Conservation (phyloP, 2,797 vertebrate species). For the Lagocephalus sceleratus region DNA sequence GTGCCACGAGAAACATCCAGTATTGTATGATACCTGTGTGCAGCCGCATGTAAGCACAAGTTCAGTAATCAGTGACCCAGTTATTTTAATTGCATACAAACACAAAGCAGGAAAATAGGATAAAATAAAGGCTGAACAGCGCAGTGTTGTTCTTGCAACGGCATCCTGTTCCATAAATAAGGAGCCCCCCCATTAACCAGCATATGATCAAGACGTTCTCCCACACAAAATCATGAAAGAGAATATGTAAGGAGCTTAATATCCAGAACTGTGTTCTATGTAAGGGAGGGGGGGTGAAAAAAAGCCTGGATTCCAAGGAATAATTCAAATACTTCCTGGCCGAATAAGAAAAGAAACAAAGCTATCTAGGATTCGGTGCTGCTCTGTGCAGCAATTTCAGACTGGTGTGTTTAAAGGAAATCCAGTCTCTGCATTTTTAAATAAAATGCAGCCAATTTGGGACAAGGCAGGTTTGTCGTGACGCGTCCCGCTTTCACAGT, state of each 20-base stretch:
- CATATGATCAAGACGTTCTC: conserved; percentile 74
- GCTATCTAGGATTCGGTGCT: conserved; percentile 37
- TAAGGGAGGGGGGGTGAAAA: conserved; percentile 25
- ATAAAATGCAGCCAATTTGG: conserved; percentile 8
- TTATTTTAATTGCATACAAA: conserved; percentile 82
- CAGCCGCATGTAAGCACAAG: conserved; percentile 55
- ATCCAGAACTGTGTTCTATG: conserved; percentile 49
- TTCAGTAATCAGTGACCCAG: conserved; percentile 77
- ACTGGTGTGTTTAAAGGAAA: conserved; percentile 16
- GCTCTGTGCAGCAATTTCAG: conserved; percentile 16
- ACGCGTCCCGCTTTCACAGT: conserved; percentile 2
- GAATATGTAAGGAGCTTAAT: conserved; percentile 70
- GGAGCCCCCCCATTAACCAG: conserved; percentile 63
- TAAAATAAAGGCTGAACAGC: conserved; percentile 69
- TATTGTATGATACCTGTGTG: conserved; percentile 53
- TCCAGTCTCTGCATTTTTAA: conserved; percentile 8
- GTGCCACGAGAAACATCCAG: conserved; percentile 61
- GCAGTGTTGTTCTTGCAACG: conserved; percentile 66
- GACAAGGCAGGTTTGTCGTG: conserved; percentile 7
- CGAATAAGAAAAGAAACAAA: conserved; percentile 39
- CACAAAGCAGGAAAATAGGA: conserved; percentile 52
- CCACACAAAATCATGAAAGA: conserved; percentile 71
- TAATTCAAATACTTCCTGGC: conserved; percentile 51
- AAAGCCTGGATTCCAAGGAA: conserved; percentile 51
- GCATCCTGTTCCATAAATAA: conserved; percentile 56